Conservation (phyloP, 2,888 invertebrate species). For the Phaonia tiefii region DNA sequence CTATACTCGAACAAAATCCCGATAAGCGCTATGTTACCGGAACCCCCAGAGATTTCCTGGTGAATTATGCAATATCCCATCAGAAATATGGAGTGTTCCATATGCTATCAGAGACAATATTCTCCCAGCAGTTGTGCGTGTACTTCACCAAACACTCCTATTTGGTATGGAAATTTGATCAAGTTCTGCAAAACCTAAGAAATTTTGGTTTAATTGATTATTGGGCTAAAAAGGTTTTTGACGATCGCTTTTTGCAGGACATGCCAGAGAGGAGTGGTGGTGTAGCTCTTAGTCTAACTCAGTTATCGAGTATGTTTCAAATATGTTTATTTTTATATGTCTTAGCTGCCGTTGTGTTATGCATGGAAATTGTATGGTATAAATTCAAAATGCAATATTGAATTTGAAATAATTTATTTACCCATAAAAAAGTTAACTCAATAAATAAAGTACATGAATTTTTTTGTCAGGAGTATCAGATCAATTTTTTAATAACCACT, state of each 20-base stretch:
- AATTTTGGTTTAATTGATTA: conserved; percentile 68
- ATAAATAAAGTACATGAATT: no score
- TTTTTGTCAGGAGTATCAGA: no score
- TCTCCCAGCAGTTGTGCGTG: conserved; percentile 67
- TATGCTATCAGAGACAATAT: conserved; percentile 65
- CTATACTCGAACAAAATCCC: conserved; percentile 61
- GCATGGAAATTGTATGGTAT: conserved; percentile 44
- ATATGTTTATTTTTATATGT: conserved; percentile 45
- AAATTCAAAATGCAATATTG: conserved; percentile 30
- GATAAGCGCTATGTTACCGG: conserved; percentile 60
- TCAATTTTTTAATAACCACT: no score
- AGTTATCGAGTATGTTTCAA: conserved; percentile 36
- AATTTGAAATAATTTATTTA: no score
- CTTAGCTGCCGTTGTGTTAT: conserved; percentile 18
- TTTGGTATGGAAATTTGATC: conserved; percentile 57
- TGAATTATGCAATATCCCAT: conserved; percentile 55
- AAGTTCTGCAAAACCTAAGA: conserved; percentile 55
- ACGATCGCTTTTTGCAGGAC: conserved; percentile 33
- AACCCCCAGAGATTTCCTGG: conserved; percentile 65
- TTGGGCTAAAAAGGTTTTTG: conserved; percentile 61
- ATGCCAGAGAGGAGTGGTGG: neutral
- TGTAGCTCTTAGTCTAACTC: conserved; percentile 23
- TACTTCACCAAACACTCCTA: conserved; percentile 71
- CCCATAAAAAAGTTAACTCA: no score
- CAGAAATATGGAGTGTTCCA: conserved; percentile 67